phyloP scores from a whole-genome alignment of 1,140 invertebrate genomes.

The Luehdorfia chinensis region DNA sequence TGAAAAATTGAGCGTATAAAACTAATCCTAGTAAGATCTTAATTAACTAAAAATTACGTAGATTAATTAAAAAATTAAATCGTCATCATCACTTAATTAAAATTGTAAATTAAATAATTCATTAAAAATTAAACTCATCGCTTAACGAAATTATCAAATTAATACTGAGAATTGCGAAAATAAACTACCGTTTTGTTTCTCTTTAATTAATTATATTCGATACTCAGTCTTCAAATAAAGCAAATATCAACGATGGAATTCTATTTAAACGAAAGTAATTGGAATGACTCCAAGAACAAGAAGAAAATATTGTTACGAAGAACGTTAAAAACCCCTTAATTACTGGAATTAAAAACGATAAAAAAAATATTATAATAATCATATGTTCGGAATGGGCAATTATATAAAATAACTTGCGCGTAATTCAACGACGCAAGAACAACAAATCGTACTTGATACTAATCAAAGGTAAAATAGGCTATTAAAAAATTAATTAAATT shows the following conservation, averaged over 20 bases:
- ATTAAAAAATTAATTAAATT: no score
- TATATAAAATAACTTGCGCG: no score
- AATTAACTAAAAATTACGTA: constrained; percentile 28
- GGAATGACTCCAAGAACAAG: no score
- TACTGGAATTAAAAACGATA: constrained; percentile 3
- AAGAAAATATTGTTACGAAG: constrained; percentile 18
- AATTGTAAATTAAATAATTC: constrained; percentile 23
- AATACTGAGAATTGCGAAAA: constrained; percentile 4
- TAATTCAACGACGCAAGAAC: no score
- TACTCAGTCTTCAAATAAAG: constrained; percentile 42
- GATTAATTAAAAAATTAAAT: constrained; percentile 32
- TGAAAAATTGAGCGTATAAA: constrained; percentile 66
- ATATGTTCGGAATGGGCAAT: constrained; percentile 7
- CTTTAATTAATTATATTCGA: constrained; percentile 28
- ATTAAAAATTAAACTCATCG: constrained; percentile 14
- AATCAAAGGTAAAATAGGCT: no score
- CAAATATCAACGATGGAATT: no score
- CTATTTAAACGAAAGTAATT: constrained; percentile 2
- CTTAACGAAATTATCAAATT: not conserved
- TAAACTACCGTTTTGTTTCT: no score
- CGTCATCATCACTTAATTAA: constrained; percentile 23
- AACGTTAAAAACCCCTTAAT: not conserved
- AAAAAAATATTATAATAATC: constrained; percentile 9
- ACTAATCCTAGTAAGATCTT: constrained; percentile 47
- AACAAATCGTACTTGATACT: no score